Conservation (phyloP, 2,888 invertebrate species). For the Mesochorus sp. region DNA sequence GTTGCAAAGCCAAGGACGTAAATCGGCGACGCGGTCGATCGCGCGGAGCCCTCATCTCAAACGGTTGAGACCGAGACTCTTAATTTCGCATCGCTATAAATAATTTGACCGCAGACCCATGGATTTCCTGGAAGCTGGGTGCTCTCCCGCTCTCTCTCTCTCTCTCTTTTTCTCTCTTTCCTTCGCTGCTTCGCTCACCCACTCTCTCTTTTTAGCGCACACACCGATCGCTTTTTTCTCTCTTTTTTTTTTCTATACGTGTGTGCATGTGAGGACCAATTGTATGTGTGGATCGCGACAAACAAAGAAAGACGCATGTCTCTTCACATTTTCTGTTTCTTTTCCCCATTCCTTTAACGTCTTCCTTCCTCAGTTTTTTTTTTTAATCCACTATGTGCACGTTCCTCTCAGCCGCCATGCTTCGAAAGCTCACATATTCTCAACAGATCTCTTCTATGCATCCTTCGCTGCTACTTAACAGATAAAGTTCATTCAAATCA, state of each 20-base stretch:
- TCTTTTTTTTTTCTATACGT: conserved; percentile 17
- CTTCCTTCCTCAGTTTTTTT: not conserved
- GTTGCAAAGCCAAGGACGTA: conserved; percentile 72
- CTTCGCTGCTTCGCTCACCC: conserved; percentile 36
- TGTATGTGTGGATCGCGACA: conserved; percentile 16
- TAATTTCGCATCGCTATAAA: conserved; percentile 82
- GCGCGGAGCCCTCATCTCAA: conserved; percentile 73
- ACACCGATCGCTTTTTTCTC: conserved; percentile 41
- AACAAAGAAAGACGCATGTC: conserved; percentile 32
- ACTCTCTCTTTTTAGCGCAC: conserved; percentile 54
- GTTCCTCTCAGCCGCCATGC: conserved; percentile 7
- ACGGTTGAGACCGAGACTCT: conserved; percentile 77
- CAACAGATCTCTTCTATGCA: conserved; percentile 8
- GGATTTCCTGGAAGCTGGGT: conserved; percentile 76
- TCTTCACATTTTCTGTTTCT: conserved; percentile 32
- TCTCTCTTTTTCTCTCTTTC: conserved; percentile 19
- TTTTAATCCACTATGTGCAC: not conserved
- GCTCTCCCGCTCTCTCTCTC: conserved; percentile 26
- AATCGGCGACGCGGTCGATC: conserved; percentile 75
- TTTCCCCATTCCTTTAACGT: conserved; percentile 10
- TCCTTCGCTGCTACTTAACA: conserved; percentile 4
- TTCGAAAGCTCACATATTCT: conserved; percentile 19
- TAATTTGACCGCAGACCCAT: conserved; percentile 80
- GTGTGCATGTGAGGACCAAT: conserved; percentile 19
- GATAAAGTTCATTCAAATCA: not conserved